Base-by-base conservation (phyloP, 1,140 invertebrate genomes). In the Pygmarrhopalites habei region DNA sequence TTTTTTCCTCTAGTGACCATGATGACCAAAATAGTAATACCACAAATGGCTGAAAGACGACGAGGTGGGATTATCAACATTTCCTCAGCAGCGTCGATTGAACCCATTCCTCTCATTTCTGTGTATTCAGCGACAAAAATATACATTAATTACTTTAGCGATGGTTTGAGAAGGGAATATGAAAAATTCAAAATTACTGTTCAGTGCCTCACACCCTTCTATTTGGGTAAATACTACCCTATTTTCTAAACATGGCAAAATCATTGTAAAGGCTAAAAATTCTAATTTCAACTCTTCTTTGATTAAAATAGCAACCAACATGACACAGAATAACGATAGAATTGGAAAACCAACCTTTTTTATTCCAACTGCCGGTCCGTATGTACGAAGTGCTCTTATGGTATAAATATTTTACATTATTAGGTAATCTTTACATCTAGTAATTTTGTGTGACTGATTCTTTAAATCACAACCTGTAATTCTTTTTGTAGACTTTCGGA, bases 161-260 rank as follows among this genome's bases (percentile, higher is more conserved):
- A 82, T 26, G 86, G 90, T 71, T 77, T 95, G 21, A 79, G 83
- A 5, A 81, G 81, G 12, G 92, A 95, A 75, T 93, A 90, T 67
- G 77, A 76, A 15, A 80, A 81, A 3, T 79, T 82, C 58, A 90
- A 91, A 3, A 85, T 95, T 1, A 84, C 84, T 14, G 79, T 92
- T 2, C 89, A 96, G 78, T 88, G 87, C 72, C 23, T 49, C 12
- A 49, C 19, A 19, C 46, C 46, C 77, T 95, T 1, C 74, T 86
- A 44, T 92, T 92, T 0, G 90, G 88, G 25, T 90, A 87, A n/a
- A n/a, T n/a, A n/a, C n/a, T n/a, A n/a, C n/a, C n/a, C n/a, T n/a
- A n/a, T n/a, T n/a, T n/a, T n/a, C n/a, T n/a, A n/a, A n/a, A n/a
- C n/a, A n/a, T n/a, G n/a, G n/a, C n/a, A n/a, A n/a, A n/a, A n/a